Evolutionary conservation across 1,140 invertebrate genomes (phyloP).

Genomic region (Lepidurus packardi): DNA sequence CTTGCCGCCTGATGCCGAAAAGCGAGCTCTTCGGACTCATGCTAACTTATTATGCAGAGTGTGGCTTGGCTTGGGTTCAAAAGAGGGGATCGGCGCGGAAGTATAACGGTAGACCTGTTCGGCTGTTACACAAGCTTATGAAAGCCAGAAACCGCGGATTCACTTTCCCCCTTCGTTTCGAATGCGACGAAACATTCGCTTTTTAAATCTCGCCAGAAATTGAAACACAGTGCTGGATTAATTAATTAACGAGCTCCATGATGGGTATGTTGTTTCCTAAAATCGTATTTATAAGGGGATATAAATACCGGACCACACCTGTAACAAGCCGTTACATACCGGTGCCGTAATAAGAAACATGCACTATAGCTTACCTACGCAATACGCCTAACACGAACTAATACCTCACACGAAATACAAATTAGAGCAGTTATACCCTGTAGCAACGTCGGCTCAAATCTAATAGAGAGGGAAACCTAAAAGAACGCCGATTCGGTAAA

Average conservation of each 20-base stretch:
- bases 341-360: too few relatives aligned
- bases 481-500: neutral
- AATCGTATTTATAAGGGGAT: too few relatives aligned
- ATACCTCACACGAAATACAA: neutral
- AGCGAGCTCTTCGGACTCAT: neutral
- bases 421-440: neutral
- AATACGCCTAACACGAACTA: too few relatives aligned
- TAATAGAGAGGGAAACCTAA: neutral
- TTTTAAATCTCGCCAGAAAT: too few relatives aligned
- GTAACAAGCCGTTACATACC: too few relatives aligned
- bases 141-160: neutral
- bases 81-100: neutral
- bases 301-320: too few relatives aligned
- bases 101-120: neutral
- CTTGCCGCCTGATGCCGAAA: neutral
- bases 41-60: constrained; percentile 5
- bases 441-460: neutral
- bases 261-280: too few relatives aligned
- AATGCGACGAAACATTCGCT: too few relatives aligned
- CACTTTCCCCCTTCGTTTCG: neutral
- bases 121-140: neutral
- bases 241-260: too few relatives aligned
- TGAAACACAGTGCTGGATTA: too few relatives aligned
- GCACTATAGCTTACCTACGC: too few relatives aligned
- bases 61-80: neutral